These are phyloP conservation scores for Anagrus nilaparvatae DNA, from an alignment of 1,140 invertebrate genomes.

Conservation along the genomic window DNA sequence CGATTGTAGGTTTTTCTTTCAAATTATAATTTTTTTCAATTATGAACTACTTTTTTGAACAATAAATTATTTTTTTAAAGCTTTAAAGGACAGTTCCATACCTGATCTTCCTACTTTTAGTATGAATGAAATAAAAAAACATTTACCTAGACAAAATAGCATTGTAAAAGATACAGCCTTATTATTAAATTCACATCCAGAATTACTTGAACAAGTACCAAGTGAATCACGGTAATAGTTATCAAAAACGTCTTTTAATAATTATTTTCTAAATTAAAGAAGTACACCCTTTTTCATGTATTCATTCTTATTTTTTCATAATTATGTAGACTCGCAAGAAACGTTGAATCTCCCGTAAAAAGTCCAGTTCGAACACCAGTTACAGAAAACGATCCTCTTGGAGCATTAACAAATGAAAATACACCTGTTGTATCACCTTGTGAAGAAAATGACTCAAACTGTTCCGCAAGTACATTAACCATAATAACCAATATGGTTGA, in stretches of 20 bases:
- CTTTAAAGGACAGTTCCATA: slow-evolving; percentile 37
- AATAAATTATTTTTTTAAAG: slow-evolving; percentile 17
- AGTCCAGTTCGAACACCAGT: slow-evolving; percentile 65
- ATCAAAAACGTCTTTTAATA: neutral
- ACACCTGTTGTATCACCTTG: slow-evolving; percentile 41
- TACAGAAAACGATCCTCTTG: slow-evolving; percentile 83
- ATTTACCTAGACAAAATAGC: slow-evolving; percentile 36
- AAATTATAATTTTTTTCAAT: neutral
- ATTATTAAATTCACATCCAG: slow-evolving; percentile 26
- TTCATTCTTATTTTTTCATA: slow-evolving; percentile 1
- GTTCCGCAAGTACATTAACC: slow-evolving; percentile 39
- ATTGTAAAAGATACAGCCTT: slow-evolving; percentile 36
- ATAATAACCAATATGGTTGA: slow-evolving; percentile 36
- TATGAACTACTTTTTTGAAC: neutral
- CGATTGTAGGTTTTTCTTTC: slow-evolving; percentile 28
- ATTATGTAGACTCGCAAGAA: slow-evolving; percentile 43
- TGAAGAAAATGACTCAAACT: slow-evolving; percentile 41
- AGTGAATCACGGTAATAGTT: slow-evolving; percentile 32
- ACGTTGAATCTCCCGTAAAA: slow-evolving; percentile 39
- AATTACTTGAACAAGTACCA: slow-evolving; percentile 31
- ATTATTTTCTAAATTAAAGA: no score
- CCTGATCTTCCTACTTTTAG: slow-evolving; percentile 38
- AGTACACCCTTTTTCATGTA: slow-evolving; percentile 3
- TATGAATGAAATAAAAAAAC: slow-evolving; percentile 33
- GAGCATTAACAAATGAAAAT: slow-evolving; percentile 56